A percentile compares a stretch with the other conserved stretches of the same genome.
phyloP scores from a whole-genome alignment of 2,888 invertebrate species.

The Morpho achilles region DNA sequence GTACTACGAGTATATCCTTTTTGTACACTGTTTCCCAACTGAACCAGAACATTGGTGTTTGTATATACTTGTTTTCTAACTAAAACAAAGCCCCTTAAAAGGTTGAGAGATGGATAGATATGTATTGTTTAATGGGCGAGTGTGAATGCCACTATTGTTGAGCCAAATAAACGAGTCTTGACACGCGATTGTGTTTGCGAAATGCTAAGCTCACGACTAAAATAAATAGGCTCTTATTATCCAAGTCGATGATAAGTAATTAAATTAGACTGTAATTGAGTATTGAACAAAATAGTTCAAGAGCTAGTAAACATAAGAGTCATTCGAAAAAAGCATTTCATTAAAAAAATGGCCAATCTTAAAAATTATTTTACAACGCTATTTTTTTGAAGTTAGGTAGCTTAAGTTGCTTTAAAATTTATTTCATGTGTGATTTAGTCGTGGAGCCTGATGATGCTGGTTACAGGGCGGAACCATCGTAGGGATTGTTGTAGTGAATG shows the following conservation, averaged over 20 bases:
- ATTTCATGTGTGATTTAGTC: no score
- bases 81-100: conserved; percentile 40
- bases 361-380: no score
- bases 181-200: conserved; percentile 68
- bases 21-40: conserved; percentile 13
- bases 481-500: no score
- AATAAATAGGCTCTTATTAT: conserved; percentile 66
- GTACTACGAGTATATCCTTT: not conserved
- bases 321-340: no score
- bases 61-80: conserved; percentile 21
- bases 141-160: conserved; percentile 68
- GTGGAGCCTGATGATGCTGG: no score
- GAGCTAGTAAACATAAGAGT: conserved; percentile 1
- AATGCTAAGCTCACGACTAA: conserved; percentile 61
- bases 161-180: conserved; percentile 67
- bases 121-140: conserved; percentile 67
- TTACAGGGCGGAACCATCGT: no score
- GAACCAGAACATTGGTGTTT: conserved; percentile 8
- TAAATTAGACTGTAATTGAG: conserved; percentile 66
- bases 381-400: no score
- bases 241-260: conserved; percentile 60
- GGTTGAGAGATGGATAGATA: conserved; percentile 66
- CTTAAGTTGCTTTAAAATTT: no score
- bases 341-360: no score
- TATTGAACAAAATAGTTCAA: conserved; percentile 45